These are phyloP conservation scores for Saturnia pavonia DNA, from an alignment of 2,888 invertebrate genomes.

Conservation along the genomic window DNA sequence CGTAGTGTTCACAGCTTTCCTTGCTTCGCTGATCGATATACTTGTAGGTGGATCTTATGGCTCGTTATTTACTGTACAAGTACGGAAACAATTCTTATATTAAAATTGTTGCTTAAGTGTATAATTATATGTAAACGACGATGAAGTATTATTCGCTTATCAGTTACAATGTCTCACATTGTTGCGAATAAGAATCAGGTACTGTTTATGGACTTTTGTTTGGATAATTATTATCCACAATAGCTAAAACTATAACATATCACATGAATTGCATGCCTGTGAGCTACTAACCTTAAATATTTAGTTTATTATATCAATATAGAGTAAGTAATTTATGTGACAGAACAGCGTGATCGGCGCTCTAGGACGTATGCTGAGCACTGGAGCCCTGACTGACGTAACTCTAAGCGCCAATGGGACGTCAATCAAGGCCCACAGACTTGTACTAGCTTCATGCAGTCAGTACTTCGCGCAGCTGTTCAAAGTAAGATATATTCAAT, in stretches of 20 bases:
- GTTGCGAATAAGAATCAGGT: too few relatives aligned
- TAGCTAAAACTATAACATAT: neutral
- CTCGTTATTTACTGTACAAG: too few relatives aligned
- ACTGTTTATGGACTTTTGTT: neutral
- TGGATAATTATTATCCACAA: neutral
- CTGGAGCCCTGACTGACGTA: slow-evolving; percentile 92
- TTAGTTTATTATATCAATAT: neutral
- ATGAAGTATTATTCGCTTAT: too few relatives aligned
- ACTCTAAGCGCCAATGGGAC: slow-evolving; percentile 93
- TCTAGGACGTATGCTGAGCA: slow-evolving; percentile 88
- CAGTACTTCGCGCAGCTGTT: slow-evolving; percentile 94
- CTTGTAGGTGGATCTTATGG: too few relatives aligned
- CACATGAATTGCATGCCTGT: neutral
- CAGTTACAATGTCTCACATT: too few relatives aligned
- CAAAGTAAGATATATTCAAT: slow-evolving; percentile 78
- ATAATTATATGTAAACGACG: too few relatives aligned
- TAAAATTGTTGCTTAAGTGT: too few relatives aligned
- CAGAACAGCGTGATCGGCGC: slow-evolving; percentile 90
- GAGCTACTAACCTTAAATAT: neutral
- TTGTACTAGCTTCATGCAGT: slow-evolving; percentile 94
- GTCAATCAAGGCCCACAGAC: slow-evolving; percentile 91
- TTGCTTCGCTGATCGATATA: too few relatives aligned
- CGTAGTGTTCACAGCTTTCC: too few relatives aligned
- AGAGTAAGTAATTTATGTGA: slow-evolving; percentile 20
- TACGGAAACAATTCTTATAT: too few relatives aligned